Conservation (phyloP, 2,113 vertebrate genomes). For the Tapirus terrestris region DNA sequence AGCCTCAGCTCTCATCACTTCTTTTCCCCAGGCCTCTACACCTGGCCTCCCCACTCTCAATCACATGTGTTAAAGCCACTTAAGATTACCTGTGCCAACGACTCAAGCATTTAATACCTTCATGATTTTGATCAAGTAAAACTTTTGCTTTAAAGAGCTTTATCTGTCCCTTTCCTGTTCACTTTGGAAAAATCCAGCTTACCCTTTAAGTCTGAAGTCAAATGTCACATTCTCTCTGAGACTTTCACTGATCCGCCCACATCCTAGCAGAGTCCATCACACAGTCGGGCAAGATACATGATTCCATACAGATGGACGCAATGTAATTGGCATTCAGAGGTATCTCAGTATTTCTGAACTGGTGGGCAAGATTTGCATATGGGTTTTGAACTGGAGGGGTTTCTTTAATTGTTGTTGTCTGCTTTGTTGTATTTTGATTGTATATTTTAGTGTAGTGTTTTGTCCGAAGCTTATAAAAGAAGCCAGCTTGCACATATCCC, state of each 20-base stretch:
- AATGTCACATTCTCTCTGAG: background rate
- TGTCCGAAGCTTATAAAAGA: background rate
- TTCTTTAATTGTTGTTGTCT: background rate
- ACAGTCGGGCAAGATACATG: background rate
- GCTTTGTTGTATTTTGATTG: background rate
- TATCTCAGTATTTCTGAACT: background rate
- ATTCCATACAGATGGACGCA: accelerated
- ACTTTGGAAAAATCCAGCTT: background rate
- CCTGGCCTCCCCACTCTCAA: too few species aligned
- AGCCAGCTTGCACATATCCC: background rate
- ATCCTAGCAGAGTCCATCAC: background rate
- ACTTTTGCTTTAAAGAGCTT: background rate
- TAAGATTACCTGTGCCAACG: background rate
- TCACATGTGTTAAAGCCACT: background rate
- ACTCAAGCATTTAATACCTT: background rate
- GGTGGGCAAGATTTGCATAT: background rate
- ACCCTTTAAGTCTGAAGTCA: background rate
- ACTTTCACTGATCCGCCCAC: background rate
- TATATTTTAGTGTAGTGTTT: background rate
- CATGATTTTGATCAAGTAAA: background rate
- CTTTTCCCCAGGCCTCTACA: background rate
- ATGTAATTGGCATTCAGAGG: background rate
- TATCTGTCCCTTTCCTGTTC: background rate
- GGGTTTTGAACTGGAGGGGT: background rate
- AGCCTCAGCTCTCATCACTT: accelerated